phyloP scores from a whole-genome alignment of 2,888 invertebrate genomes.

The Agrochola litura region DNA sequence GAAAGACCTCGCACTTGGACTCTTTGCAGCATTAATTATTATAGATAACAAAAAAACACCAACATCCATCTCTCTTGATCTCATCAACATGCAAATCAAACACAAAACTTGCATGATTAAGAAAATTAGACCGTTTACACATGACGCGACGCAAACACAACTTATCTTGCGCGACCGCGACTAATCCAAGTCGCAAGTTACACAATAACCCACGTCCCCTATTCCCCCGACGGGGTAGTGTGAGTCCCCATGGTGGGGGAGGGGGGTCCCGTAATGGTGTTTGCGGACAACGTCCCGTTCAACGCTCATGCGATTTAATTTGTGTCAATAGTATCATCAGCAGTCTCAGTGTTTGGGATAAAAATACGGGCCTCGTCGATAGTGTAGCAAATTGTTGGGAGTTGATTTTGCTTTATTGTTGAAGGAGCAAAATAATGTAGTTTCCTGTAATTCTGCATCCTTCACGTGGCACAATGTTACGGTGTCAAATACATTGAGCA shows the following conservation, averaged over 20 bases:
- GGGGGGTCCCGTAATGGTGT: slow-evolving; percentile 71
- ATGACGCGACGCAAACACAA: slow-evolving; percentile 49
- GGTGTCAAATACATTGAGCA: background rate
- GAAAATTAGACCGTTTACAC: slow-evolving; percentile 42
- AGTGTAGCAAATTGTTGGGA: background rate
- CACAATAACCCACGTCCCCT: slow-evolving; percentile 39
- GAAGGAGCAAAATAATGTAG: background rate
- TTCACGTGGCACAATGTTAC: background rate
- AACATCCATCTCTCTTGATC: slow-evolving; percentile 6
- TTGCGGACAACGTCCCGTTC: slow-evolving; percentile 70
- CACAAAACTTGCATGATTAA: slow-evolving; percentile 53
- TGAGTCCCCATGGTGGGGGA: background rate
- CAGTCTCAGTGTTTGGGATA: slow-evolving; percentile 57
- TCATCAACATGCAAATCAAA: slow-evolving; percentile 45
- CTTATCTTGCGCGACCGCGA: slow-evolving; percentile 42
- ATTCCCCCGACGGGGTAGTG: background rate
- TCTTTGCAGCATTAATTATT: background rate
- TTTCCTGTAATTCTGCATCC: background rate
- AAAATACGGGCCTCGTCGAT: slow-evolving; percentile 49
- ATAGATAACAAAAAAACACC: background rate
- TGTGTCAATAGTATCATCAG: slow-evolving; percentile 67
- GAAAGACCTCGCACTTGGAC: background rate
- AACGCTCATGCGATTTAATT: slow-evolving; percentile 71
- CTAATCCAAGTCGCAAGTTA: slow-evolving; percentile 59
- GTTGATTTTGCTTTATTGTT: slow-evolving; percentile 8